Conservation (phyloP, 2,797 vertebrate species). For the Euthynnus affinis region DNA sequence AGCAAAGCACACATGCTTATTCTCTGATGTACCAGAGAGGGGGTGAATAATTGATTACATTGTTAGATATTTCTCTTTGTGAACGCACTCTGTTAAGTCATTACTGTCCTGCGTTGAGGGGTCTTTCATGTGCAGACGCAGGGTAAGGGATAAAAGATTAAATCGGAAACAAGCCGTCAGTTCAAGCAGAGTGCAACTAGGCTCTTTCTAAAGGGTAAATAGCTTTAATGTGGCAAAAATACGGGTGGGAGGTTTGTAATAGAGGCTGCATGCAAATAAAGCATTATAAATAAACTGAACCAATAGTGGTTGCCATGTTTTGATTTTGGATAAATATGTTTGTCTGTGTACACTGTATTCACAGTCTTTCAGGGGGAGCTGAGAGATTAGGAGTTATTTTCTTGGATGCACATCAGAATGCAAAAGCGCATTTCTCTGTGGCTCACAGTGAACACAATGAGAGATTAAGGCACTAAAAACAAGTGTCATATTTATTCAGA, state of each 20-base stretch:
- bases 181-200: constrained; percentile 72
- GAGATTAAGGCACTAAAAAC: constrained; percentile 67
- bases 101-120: constrained; percentile 55
- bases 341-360: constrained; percentile 46
- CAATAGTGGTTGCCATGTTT: constrained; percentile 55
- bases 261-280: constrained; percentile 61
- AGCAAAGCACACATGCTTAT: constrained; percentile 31
- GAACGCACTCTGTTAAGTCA: constrained; percentile 57
- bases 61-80: constrained; percentile 65
- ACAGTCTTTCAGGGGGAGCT: constrained; percentile 51
- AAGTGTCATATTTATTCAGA: constrained; percentile 68
- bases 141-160: constrained; percentile 43
- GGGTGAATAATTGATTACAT: constrained; percentile 74
- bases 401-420: constrained; percentile 47
- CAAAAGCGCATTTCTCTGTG: constrained; percentile 38
- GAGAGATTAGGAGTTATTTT: constrained; percentile 56
- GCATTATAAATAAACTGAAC: constrained; percentile 51
- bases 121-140: constrained; percentile 59
- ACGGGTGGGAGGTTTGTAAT: constrained; percentile 42
- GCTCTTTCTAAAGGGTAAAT: constrained; percentile 63
- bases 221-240: constrained; percentile 69
- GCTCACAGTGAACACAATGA: constrained; percentile 53
- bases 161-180: constrained; percentile 56
- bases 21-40: constrained; percentile 31
- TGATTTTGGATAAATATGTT: constrained; percentile 59